Evolutionary conservation across 2,113 vertebrate species (phyloP).

Genomic region (Puntigrus tetrazona): DNA sequence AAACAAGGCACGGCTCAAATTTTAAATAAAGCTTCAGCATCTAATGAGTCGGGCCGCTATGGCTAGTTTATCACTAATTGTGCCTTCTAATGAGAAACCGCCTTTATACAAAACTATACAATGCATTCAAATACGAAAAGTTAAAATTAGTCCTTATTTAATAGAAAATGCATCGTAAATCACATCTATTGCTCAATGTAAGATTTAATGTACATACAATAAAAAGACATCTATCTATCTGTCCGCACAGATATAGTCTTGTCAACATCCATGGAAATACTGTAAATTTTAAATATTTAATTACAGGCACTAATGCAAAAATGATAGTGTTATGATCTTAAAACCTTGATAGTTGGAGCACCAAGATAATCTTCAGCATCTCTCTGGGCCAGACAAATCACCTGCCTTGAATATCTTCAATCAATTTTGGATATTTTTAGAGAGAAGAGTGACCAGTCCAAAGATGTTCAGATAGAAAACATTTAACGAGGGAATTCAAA

Average conservation of each 20-base stretch:
- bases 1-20: conserved; percentile 82
- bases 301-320: not conserved
- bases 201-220: not conserved
- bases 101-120: conserved; percentile 61
- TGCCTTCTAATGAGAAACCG: conserved; percentile 77
- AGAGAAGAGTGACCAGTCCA: not conserved
- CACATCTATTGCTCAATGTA: not conserved
- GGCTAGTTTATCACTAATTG: conserved; percentile 81
- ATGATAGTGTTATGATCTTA: no score
- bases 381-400: not conserved
- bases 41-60: conserved; percentile 82
- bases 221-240: not conserved
- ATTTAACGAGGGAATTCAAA: not conserved
- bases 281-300: not conserved
- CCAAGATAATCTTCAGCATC: not conserved
- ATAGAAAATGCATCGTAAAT: conserved; percentile 10
- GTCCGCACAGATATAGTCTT: no score
- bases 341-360: no score
- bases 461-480: not conserved
- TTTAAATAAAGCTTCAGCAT: conserved; percentile 86
- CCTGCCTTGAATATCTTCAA: not conserved
- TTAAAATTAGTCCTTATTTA: conserved; percentile 47
- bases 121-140: conserved; percentile 52
- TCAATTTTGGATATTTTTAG: not conserved
- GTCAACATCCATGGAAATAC: no score